These are phyloP conservation scores for Gallinago undulata DNA, from an alignment of 2,113 vertebrate species.

Conservation along the genomic window DNA sequence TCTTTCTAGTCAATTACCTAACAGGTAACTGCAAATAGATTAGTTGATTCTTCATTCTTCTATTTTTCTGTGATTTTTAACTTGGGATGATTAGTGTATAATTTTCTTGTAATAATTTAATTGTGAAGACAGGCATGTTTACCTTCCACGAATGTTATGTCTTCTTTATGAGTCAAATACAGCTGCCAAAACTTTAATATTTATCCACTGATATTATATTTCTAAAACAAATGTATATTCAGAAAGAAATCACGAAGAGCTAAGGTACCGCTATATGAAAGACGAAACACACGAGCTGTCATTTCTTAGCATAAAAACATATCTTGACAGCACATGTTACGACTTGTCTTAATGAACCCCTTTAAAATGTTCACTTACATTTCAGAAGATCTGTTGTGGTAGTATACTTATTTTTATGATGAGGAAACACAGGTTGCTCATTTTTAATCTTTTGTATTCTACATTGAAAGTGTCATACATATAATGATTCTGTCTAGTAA, in stretches of 20 bases:
- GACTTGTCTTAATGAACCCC: not conserved
- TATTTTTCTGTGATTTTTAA: not conserved
- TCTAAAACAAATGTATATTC: not conserved
- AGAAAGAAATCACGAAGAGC: not conserved
- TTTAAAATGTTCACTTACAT: not conserved
- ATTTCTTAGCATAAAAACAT: not conserved
- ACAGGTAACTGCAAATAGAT: not conserved
- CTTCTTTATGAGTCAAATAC: not conserved
- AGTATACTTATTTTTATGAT: not conserved
- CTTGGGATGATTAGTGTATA: accelerated
- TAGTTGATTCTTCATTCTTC: not conserved
- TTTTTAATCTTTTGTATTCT: not conserved
- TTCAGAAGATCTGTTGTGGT: not conserved
- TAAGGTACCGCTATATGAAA: not conserved
- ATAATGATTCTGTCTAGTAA: not conserved
- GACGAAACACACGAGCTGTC: not conserved
- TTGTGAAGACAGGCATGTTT: not conserved
- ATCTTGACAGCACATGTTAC: not conserved
- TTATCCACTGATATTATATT: not conserved
- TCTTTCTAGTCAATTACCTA: not conserved
- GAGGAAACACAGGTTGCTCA: not conserved
- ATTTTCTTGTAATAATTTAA: not conserved
- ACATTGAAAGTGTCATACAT: not conserved
- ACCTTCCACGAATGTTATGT: not conserved
- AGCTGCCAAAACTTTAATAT: not conserved